Percentiles rank a stretch among this genome's conserved stretches.
Conservation (phyloP, 1,140 invertebrate genomes). For the Temnothorax nylanderi region DNA sequence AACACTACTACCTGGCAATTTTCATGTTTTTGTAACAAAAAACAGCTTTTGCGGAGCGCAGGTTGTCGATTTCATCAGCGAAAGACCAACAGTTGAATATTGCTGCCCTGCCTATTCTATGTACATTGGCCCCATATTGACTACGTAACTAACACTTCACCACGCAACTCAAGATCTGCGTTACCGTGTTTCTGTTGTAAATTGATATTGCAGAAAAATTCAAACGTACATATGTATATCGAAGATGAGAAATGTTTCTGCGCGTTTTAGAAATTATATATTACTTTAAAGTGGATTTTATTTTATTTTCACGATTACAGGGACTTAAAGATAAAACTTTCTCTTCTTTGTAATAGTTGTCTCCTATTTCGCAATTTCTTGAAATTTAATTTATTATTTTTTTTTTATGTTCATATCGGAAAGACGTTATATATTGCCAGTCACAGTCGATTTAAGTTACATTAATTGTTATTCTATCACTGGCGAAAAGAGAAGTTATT, state of each 20-base stretch:
- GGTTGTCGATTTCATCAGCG: slow-evolving; percentile 14
- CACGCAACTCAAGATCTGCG: background rate
- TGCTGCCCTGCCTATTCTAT: background rate
- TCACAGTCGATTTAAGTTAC: too few species aligned
- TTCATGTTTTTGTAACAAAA: slow-evolving; percentile 23
- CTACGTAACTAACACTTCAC: background rate
- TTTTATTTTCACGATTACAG: background rate
- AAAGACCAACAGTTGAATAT: slow-evolving; percentile 2
- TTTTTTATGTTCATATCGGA: too few species aligned
- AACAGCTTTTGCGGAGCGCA: background rate
- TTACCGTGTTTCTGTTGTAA: background rate
- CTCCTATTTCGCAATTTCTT: too few species aligned
- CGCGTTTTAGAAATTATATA: background rate
- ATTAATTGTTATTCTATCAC: too few species aligned
- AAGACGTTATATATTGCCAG: too few species aligned
- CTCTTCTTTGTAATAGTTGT: background rate
- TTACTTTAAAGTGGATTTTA: background rate
- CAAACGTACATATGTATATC: background rate
- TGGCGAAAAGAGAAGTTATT: too few species aligned
- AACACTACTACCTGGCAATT: slow-evolving; percentile 1
- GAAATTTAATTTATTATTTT: background rate
- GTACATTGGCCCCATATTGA: background rate
- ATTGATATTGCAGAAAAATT: background rate
- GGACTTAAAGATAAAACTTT: background rate
- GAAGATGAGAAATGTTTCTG: background rate